Conservation (phyloP, 2,888 invertebrate species). For the Caenorhabditis sulstoni region DNA sequence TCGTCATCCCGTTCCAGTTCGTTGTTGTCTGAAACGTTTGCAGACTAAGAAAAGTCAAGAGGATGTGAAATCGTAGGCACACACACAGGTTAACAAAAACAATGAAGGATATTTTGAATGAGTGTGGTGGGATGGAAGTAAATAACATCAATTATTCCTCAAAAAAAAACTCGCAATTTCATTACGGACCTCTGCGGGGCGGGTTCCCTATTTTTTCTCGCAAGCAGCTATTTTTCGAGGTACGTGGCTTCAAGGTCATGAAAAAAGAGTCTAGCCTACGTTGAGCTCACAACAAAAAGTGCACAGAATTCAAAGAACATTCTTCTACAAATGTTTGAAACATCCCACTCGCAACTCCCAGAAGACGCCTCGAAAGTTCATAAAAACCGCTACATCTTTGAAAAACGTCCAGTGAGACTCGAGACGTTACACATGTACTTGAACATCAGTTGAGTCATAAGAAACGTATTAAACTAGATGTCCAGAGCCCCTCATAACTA, state of each 20-base stretch:
- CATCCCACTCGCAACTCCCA: slow-evolving; percentile 15
- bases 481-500: slow-evolving; percentile 6
- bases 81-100: slow-evolving; percentile 33
- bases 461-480: slow-evolving; percentile 4
- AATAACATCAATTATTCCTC: slow-evolving; percentile 60
- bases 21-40: not conserved
- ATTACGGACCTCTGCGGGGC: slow-evolving; percentile 18
- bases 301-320: slow-evolving; percentile 22
- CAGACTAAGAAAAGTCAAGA: not conserved
- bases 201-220: slow-evolving; percentile 8
- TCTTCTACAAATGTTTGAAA: not conserved
- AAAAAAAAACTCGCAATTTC: slow-evolving; percentile 46
- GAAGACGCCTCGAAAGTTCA: slow-evolving; percentile 23
- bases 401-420: too few species aligned
- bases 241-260: not conserved
- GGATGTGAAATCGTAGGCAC: not conserved
- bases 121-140: slow-evolving; percentile 49
- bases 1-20: slow-evolving; percentile 16
- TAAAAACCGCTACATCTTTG: slow-evolving; percentile 7
- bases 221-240: not conserved
- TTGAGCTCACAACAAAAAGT: not conserved
- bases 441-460: not conserved
- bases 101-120: slow-evolving; percentile 1
- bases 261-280: too few species aligned
- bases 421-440: not conserved